Percentiles rank a stretch among this genome's conserved stretches.
phyloP scores from a whole-genome alignment of 2,888 invertebrate genomes.

The Nysson spinosus region DNA sequence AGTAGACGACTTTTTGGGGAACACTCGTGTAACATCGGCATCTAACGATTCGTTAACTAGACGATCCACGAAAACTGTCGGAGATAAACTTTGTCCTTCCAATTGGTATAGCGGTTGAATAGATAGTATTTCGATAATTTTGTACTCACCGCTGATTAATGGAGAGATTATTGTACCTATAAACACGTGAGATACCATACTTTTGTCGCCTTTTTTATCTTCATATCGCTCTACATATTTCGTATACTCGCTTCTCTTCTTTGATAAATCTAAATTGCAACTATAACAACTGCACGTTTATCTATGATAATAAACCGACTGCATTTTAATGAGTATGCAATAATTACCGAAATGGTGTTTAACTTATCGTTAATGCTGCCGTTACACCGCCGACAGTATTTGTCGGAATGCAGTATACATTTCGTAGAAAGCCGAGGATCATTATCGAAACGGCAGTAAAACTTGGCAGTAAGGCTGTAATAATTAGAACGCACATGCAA shows the following conservation, averaged over 20 bases:
- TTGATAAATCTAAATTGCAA: too few relatives aligned
- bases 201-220: too few relatives aligned
- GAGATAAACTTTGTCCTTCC: too few relatives aligned
- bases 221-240: too few relatives aligned
- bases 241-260: too few relatives aligned
- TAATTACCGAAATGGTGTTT: too few relatives aligned
- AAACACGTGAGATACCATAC: too few relatives aligned
- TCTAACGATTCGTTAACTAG: constrained; percentile 3
- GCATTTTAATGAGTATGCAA: too few relatives aligned
- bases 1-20: not conserved
- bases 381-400: not conserved
- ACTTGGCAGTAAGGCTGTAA: constrained; percentile 25
- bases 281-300: too few relatives aligned
- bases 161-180: not conserved
- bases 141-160: not conserved
- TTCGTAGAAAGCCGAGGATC: not conserved
- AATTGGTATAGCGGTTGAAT: too few relatives aligned
- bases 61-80: constrained; percentile 19
- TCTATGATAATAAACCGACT: too few relatives aligned
- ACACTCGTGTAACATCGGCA: not conserved
- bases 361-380: too few relatives aligned
- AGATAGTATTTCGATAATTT: not conserved
- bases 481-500: constrained; percentile 34
- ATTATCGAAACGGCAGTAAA: constrained; percentile 8
- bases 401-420: not conserved